Evolutionary conservation across 2,797 vertebrate species (phyloP), one percentile per base, ranked within the genome.

Genomic region (Scleropages formosus): DNA sequence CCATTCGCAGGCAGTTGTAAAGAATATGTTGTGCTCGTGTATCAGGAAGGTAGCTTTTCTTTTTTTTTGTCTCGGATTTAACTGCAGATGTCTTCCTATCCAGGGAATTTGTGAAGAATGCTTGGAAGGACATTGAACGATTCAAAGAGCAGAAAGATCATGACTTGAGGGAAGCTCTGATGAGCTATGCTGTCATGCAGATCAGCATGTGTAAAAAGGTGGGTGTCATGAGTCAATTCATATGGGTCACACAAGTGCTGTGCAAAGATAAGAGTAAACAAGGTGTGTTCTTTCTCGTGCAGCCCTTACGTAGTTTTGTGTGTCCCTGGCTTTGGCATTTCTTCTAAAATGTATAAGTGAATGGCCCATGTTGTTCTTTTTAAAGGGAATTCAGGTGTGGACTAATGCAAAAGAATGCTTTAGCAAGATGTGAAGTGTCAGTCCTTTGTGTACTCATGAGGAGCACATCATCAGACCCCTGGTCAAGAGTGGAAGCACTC

Each of bases 141-240:
- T 98, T 98, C 74, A 95, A 94, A 82, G 94, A 96, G 74, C 96
- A 98, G 82, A 98, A 98, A 87, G 95, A 98, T 81, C 93, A 86
- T 4, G 96, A 98, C 77, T 87, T 98, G 78, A 93, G 93, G 80
- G 97, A 98, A 73, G 95, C 96, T 0, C 93, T 98, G 65, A 93
- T 97, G 81, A 96, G 91, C 84, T 98, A 97, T 4, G 96, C 97
- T 0, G 90, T 96, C 58, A 98, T 98, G 96, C 97, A 98, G 80
- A 96, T 98, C 79, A 94, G 93, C 87, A 95, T 98, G 96, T 98
- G 96, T 84, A 98, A 97, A 88, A 98, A 98, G 95, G 97, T 98
- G 82, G 0, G 88, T 79, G 26, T 13, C 44, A 51, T 66, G n/a
- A 73, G 20, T 61, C 8, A 22, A n/a, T 39, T 31, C 31, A 39